Base-by-base conservation (phyloP, 2,113 vertebrate genomes). In the Phrynocephalus versicolor region DNA sequence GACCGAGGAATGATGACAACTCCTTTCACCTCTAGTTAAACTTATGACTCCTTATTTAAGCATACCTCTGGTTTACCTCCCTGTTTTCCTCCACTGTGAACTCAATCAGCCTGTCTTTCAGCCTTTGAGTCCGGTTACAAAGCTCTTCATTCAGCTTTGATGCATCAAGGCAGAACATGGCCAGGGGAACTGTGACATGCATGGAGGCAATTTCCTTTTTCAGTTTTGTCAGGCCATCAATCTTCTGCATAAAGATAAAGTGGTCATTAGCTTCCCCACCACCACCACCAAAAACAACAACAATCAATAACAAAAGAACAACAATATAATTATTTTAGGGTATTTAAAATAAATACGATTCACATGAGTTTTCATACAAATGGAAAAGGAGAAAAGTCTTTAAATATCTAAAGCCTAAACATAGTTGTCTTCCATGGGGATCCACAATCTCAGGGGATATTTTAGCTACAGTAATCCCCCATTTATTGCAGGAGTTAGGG, bases 101-200 rank as follows among this genome's bases (percentile, higher is more conserved):
- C 1, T 91, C 95, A 91, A 97, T 91, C 83, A 99, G 88, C 37
- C 69, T 94, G 19, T 98, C 94, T 89, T 95, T 97, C 69, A 99
- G 96, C 83, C 85, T 94, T 73, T 97, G 91, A 1, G 95, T 95
- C 45, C 94, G 92, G 78, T 74, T 92, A 91, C 97, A 97, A 85
- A 99, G 95, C 1, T 98, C 96, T 33, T 97, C 93, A 73, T 98
- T 97, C 85, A 99, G 94, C 0, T 87, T 86, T 41, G 91, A 76
- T n/a, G 97, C 90, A 45, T 97, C 93, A 88, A 99, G 96, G 87
- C 97, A 98, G 94, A 99, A 97, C 96, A 99, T 93, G 64, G 97
- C 97, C 88, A 99, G 90, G 5, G 97, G 97, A 77, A 97, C 95
- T 0, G 96, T 98, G 33, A 96, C 62, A 41, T 89, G 96, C 95